phyloP scores from a whole-genome alignment of 2,888 invertebrate species.

The Odontocerum albicorne region DNA sequence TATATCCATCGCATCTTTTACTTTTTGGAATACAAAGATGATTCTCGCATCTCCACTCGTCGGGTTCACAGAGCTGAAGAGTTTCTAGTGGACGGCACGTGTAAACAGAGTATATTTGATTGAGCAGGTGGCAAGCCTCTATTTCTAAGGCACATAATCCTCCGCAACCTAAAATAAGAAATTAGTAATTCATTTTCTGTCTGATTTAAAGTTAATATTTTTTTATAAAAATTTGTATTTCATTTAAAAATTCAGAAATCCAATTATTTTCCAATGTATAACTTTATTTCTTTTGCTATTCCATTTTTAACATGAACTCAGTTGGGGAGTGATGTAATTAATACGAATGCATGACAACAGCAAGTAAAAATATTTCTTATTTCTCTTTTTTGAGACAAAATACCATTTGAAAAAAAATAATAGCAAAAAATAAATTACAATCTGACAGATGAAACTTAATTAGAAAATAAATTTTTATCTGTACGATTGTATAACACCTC shows the following conservation, averaged over 20 bases:
- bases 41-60: slow-evolving; percentile 74
- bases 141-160: slow-evolving; percentile 65
- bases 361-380: too few relatives aligned
- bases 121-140: slow-evolving; percentile 65
- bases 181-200: not conserved
- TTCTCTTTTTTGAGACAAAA: too few relatives aligned
- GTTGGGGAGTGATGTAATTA: too few relatives aligned
- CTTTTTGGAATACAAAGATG: slow-evolving; percentile 65
- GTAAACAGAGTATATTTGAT: slow-evolving; percentile 54
- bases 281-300: too few relatives aligned
- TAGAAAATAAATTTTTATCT: too few relatives aligned
- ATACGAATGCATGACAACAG: too few relatives aligned
- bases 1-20: slow-evolving; percentile 70
- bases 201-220: too few relatives aligned
- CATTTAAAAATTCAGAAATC: not conserved
- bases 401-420: too few relatives aligned
- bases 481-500: too few relatives aligned
- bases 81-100: slow-evolving; percentile 60
- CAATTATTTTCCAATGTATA: slow-evolving; percentile 44
- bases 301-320: too few relatives aligned
- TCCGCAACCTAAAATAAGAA: slow-evolving; percentile 58
- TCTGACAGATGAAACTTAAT: too few relatives aligned
- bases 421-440: too few relatives aligned
- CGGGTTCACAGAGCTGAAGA: slow-evolving; percentile 60
- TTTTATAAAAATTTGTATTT: not conserved